Evolutionary conservation across 2,113 vertebrate genomes (phyloP), one percentile per base, ranked within the genome.

Genomic region (Origma solitaria): DNA sequence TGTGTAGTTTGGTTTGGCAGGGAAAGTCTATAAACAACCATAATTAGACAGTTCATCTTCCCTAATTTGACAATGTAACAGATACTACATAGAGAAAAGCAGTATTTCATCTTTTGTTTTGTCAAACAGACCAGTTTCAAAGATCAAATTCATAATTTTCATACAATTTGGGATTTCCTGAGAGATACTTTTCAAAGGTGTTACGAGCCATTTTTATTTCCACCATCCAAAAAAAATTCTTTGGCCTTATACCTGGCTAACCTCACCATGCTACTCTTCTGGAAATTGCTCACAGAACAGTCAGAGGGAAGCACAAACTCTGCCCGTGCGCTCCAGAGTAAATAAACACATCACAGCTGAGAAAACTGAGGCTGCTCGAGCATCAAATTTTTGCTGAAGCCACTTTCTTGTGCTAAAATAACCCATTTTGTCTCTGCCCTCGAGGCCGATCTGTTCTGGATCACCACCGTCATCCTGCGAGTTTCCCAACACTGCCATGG

Each of bases 211-310:
- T 95, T 97, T 97, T 96, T 96, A 97, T 94, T 96, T 96, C 96
- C 96, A 97, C 92, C 95, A 97, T 97, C 95, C 96, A 97, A 86
- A 92, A 83, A 83, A 96, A 95, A 50, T 83, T 82, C 70, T 94
- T 93, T 96, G 96, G 96, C 95, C 96, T 94, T 95, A 95, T 95
- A 96, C 88, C 96, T 86, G 96, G 97, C 97, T 97, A 97, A 91
- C 97, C 97, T 98, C 97, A 98, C 97, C 97, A 97, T 97, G 97
- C 97, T 98, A 97, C 97, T 97, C 96, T 94, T 97, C 97, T 98
- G 96, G 91, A 96, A 76, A 72, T 85, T 93, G 60, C 53, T 96
- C 80, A 45, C 72, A 92, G 42, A 81, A 82, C 91, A 45, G 66
- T 56, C 83, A 83, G 72, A 78, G 78, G 53, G 44, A 64, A 77